Evolutionary conservation across 2,113 vertebrate species (phyloP).

Genomic region (Jaculus jaculus): DNA sequence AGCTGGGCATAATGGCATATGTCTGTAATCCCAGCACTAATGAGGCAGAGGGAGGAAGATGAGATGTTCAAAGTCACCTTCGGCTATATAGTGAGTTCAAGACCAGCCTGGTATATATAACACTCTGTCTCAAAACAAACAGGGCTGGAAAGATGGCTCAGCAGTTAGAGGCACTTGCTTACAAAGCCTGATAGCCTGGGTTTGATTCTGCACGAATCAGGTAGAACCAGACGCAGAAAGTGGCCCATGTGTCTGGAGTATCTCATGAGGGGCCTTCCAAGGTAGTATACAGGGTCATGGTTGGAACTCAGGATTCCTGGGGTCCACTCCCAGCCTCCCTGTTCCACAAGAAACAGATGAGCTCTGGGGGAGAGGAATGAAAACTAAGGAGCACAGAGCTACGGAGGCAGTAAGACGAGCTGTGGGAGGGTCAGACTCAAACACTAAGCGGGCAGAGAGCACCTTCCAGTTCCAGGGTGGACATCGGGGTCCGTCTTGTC

Average conservation of each 20-base stretch:
- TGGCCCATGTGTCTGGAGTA: too few relatives aligned
- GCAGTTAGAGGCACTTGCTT: too few relatives aligned
- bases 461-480: background rate
- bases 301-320: background rate
- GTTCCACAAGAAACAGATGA: background rate
- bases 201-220: too few relatives aligned
- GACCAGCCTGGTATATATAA: too few relatives aligned
- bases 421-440: background rate
- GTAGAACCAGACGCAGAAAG: too few relatives aligned
- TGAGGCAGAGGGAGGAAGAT: too few relatives aligned
- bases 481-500: background rate
- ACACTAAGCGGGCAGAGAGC: background rate
- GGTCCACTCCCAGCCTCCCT: constrained; percentile 8
- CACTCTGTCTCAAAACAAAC: too few relatives aligned
- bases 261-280: background rate
- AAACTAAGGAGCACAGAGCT: background rate
- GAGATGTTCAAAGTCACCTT: too few relatives aligned
- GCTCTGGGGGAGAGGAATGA: background rate
- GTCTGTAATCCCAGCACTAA: too few relatives aligned
- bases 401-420: background rate
- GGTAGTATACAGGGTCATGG: background rate
- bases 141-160: too few relatives aligned
- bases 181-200: too few relatives aligned
- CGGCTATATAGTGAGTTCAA: too few relatives aligned
- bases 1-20: background rate